phyloP scores from a whole-genome alignment of 92 coral and sea anemone genomes.

The Paragorgia papillata region DNA sequence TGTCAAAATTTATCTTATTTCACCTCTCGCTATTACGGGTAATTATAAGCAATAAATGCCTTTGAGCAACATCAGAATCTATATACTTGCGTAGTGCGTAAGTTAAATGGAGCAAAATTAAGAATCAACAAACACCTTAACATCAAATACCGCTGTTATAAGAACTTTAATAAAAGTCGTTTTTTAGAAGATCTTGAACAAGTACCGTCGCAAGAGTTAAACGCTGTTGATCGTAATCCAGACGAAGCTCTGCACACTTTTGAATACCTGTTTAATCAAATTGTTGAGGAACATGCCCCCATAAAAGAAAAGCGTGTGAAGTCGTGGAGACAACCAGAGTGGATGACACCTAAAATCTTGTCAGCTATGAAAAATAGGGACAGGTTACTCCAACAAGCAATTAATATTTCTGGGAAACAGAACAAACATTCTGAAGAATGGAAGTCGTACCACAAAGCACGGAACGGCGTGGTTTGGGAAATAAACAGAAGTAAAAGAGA shows the following conservation, averaged over 20 bases:
- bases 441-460: neutral
- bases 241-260: conserved; percentile 35
- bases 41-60: no score
- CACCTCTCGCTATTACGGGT: no score
- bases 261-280: conserved; percentile 23
- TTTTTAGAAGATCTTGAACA: conserved; percentile 23
- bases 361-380: conserved; percentile 11
- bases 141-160: conserved; percentile 43
- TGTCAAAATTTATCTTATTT: no score
- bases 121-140: conserved; percentile 19
- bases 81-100: conserved; percentile 41
- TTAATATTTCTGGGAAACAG: neutral
- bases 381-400: conserved; percentile 24
- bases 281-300: conserved; percentile 17
- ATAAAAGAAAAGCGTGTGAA: conserved; percentile 5
- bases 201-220: conserved; percentile 23
- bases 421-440: conserved; percentile 20
- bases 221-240: conserved; percentile 24
- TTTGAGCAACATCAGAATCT: no score
- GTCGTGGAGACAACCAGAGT: conserved; percentile 19
- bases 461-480: conserved; percentile 13
- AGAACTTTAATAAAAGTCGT: conserved; percentile 2
- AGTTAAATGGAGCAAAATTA: conserved; percentile 13
- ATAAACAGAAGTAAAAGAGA: conserved; percentile 30
- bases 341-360: conserved; percentile 36